Evolutionary conservation across 2,888 invertebrate species (phyloP), one percentile per base, ranked within the genome.

Genomic region (Orthosia gothica): DNA sequence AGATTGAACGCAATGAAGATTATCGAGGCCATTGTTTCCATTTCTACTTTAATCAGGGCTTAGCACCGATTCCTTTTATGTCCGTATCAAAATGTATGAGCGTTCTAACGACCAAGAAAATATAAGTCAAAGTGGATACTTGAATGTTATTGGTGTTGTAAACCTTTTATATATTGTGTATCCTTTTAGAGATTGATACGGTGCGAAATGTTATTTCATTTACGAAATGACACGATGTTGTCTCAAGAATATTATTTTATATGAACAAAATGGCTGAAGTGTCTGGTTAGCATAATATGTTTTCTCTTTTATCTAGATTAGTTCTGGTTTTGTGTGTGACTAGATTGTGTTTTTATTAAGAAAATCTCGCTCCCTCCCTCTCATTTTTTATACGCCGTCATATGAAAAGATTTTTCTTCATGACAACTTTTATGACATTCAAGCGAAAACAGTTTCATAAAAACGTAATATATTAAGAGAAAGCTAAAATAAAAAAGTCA

Each of bases 401-500:
- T 12, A 26, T 16, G 4, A 16, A 62, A 55, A 45, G 1, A 62
- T 18, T 62, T 76, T 69, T 61, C 20, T 55, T 45, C 2, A 16
- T 50, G 13, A 32, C 55, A 70, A 45, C 18, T 50, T 70, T 61
- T 70, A 32, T 62, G 13, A 16, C 16, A 32, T 12, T 50, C 55
- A 45, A 70, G 20, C 13, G 20, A 50, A 49, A 74, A 59, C 3
- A 45, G 26, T 76, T 61, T 76, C 15, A 20, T 61, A 59, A 54
- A 23, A 54, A 50, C 16, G n/a, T 26, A 69, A 32, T 5, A 58
- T 61, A 3, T 55, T 13, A 18, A 50, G 76, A 71, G 79, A 80
- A 80, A 80, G 79, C 76, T 55, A 18, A 76, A 64, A n/a, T n/a
- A 58, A 50, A 67, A 79, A 54, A 67, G 50, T 64, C 58, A 5